Percentiles rank a stretch among this genome's conserved stretches.
Conservation (phyloP, 2,888 invertebrate genomes). For the Bellardia bayeri region DNA sequence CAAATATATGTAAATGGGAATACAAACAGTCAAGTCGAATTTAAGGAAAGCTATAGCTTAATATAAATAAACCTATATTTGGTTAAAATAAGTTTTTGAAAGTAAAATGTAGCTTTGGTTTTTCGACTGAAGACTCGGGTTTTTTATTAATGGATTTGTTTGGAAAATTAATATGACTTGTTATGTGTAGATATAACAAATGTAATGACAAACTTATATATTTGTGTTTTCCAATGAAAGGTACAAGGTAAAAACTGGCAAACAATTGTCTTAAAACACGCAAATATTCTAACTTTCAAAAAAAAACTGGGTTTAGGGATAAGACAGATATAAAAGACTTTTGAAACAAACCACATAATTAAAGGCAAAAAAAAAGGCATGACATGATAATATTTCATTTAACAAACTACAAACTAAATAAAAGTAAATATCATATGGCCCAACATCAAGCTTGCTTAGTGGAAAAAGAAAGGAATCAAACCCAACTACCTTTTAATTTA, state of each 20-base stretch:
- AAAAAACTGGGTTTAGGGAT: background rate
- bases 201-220: too few relatives aligned
- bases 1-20: background rate
- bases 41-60: too few relatives aligned
- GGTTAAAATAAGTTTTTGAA: too few relatives aligned
- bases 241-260: background rate
- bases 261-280: slow-evolving; percentile 51
- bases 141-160: too few relatives aligned
- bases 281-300: background rate
- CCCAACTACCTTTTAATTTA: background rate
- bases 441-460: background rate
- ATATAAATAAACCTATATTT: too few relatives aligned
- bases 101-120: too few relatives aligned
- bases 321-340: background rate
- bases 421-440: background rate
- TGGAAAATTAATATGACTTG: too few relatives aligned
- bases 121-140: too few relatives aligned
- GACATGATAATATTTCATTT: slow-evolving; percentile 66
- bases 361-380: slow-evolving; percentile 53
- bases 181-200: too few relatives aligned
- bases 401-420: slow-evolving; percentile 9
- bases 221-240: too few relatives aligned
- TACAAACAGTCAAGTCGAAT: background rate
- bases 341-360: slow-evolving; percentile 40
- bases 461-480: background rate